Evolutionary conservation across 2,888 invertebrate genomes (phyloP).

Genomic region (Alviniconcha strummeri): DNA sequence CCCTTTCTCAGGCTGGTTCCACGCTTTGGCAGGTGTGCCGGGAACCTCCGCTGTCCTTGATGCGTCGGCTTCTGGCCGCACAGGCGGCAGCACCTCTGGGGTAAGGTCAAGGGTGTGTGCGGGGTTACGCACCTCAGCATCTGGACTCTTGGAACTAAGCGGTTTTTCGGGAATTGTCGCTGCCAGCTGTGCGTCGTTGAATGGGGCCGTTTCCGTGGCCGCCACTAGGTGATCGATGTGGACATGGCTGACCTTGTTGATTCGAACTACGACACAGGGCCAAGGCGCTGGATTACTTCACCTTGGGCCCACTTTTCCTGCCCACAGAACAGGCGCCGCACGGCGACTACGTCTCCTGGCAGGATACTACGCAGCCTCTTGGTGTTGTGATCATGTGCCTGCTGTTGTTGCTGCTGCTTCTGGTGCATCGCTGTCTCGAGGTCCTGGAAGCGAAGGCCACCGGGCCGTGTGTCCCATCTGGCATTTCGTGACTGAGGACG

Average conservation of each 20-base stretch:
- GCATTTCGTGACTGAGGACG: slow-evolving; percentile 46
- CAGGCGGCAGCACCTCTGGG: no score
- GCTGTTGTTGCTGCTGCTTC: not conserved
- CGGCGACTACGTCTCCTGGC: not conserved
- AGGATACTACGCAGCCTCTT: not conserved
- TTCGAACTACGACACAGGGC: not conserved
- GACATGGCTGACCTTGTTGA: not conserved
- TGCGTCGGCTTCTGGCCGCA: no score
- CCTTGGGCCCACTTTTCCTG: not conserved
- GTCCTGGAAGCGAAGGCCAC: slow-evolving; percentile 66
- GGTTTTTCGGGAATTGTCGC: no score
- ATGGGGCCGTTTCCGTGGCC: no score
- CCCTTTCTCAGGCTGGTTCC: no score
- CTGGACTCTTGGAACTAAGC: no score
- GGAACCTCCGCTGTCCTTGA: no score
- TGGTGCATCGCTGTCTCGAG: not conserved
- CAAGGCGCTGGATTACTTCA: not conserved
- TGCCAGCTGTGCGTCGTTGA: no score
- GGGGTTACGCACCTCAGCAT: no score
- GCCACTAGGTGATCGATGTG: not conserved
- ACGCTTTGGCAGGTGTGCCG: no score
- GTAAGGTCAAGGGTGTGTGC: no score
- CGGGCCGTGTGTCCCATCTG: slow-evolving; percentile 68
- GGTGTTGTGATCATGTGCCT: not conserved
- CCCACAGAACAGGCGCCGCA: not conserved